Evolutionary conservation across 1,140 invertebrate genomes (phyloP), one percentile per base, ranked within the genome.

Genomic region (Lerema accius): DNA sequence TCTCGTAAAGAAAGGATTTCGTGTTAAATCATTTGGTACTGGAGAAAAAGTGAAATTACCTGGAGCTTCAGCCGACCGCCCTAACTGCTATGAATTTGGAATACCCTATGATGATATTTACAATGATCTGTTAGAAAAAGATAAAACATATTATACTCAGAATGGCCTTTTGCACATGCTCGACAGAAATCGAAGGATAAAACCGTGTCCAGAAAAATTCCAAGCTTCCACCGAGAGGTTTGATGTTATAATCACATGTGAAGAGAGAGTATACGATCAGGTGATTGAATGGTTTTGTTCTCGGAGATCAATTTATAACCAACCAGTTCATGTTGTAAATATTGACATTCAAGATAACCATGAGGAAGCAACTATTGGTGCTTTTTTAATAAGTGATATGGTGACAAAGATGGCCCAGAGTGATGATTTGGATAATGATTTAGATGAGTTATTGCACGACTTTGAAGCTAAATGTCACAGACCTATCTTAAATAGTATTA

Each of bases 291-390:
- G 93, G 82, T 95, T 96, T 94, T 94, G 95, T 69, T 93, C 92
- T 13, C 93, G 93, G 80, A 92, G 92, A 35, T 95, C 95, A 0
- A 92, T 94, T 53, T 94, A 95, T 62, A 97, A 96, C 89, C 94
- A 96, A 53, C 95, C 97, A 5, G 97, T 97, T 0, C 99, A 99
- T 92, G 94, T 99, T 9, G 96, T 99, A 17, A 99, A 99, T 89
- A 96, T 99, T 72, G 98, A 99, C 82, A 99, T 99, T 83, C 97
- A 98, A 89, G 99, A 99, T 92, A 99, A 99, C 91, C 98, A 99
- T 65, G 99, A 99, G 92, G 99, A 99, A 88, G 99, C 99, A 0
- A 98, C 98, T n/a, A 96, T 99, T 80, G 99, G 99, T 64, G 99
- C 99, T n/a, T 99, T 99, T 92, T 92, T 99, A 63, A 98, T 99